Evolutionary conservation across 1,140 invertebrate genomes (phyloP).

Genomic region (Neotoxoptera formosana): DNA sequence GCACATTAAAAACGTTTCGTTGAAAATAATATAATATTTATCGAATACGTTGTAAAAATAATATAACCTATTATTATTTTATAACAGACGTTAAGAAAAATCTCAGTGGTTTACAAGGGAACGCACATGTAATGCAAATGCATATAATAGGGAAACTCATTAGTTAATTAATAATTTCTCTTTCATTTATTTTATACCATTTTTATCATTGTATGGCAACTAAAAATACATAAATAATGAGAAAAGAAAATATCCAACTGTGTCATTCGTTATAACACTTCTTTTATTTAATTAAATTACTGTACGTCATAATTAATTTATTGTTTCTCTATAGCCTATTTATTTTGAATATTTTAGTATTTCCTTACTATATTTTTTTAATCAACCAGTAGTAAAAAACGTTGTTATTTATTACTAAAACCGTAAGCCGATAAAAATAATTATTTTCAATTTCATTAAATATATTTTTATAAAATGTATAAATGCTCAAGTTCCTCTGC

Average conservation of each 20-base stretch:
- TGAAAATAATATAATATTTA: constrained; percentile 9
- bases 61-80: neutral
- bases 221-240: neutral
- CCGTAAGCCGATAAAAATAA: neutral
- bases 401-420: neutral
- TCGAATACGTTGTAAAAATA: neutral
- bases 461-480: no score
- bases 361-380: neutral
- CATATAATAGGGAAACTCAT: neutral
- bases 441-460: neutral
- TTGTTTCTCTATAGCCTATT: neutral
- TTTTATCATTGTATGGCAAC: neutral
- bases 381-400: neutral
- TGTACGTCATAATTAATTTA: neutral
- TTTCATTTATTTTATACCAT: neutral
- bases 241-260: neutral
- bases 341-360: neutral
- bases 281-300: neutral
- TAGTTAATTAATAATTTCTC: neutral
- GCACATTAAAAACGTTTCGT: neutral
- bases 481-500: neutral
- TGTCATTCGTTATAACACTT: neutral
- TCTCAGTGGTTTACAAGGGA: neutral
- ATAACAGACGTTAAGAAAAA: neutral
- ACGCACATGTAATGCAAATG: neutral